Evolutionary conservation across 2,797 vertebrate genomes (phyloP), one percentile per base, ranked within the genome.

Genomic region (Poeciliopsis paucimaculata): DNA sequence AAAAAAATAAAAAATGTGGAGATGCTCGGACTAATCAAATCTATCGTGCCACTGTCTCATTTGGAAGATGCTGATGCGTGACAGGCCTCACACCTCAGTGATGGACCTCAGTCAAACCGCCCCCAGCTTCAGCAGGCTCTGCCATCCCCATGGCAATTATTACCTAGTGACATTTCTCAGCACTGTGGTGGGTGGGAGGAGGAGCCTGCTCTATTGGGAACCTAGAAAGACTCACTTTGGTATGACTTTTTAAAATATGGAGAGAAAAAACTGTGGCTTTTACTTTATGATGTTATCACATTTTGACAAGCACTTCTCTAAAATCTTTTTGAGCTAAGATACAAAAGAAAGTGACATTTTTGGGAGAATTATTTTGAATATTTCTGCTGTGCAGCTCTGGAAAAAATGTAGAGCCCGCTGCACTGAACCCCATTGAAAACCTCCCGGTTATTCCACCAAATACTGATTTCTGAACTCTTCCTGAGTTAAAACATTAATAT

Each of bases 61-160:
- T 80, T 60, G 51, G 66, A 46, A 75, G 73, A 76, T 49, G 73
- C 31, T 80, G 79, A 7, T 76, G 81, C 3, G 60, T 60, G 84
- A 89, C 85, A 88, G 85, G 78, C 90, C 84, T 94, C 89, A 92
- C 92, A 93, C 90, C 88, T 93, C 87, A 83, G 78, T 64, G 82
- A 91, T 87, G 91, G 93, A 89, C 92, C 92, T 94, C 94, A 94
- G 92, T 94, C 94, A 94, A 92, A 78, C 90, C 91, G 82, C 91
- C 93, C 82, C 91, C 94, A 90, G 91, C 87, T 93, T 90, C 77
- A 51, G 87, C 91, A 92, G 92, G 90, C 91, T 92, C 94, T 90
- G 86, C 90, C 89, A 94, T 96, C 95, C 94, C 95, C 95, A 96
- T 96, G 95, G 94, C 91, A 94, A 96, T 96, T 89, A 92, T 94